Base-by-base conservation (phyloP, 2,797 vertebrate genomes). In the Sitta carolinensis region DNA sequence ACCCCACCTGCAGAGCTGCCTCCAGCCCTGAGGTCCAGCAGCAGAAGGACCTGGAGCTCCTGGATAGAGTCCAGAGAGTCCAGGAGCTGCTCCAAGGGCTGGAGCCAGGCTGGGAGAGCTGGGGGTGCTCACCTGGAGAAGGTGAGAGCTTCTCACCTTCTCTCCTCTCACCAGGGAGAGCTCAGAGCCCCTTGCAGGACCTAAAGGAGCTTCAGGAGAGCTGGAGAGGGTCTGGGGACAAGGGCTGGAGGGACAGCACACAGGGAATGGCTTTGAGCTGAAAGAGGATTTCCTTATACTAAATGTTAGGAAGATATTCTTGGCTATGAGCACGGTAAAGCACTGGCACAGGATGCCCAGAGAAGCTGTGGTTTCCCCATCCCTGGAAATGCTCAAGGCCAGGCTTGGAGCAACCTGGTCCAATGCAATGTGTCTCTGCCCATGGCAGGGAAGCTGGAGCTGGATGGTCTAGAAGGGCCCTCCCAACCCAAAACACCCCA, bases 1-100 rank as follows among this genome's bases (percentile, higher is more conserved):
- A 45, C 6, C 10, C 2, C 61, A 43, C 26, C 50, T 64, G 51
- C 76, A 67, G 34, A 66, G 22, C 42, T 78, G n/a, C 48, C 59
- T 32, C 50, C 61, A 77, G 32, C 21, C 2, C 50, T 25, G 13
- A 13, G 59, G 6, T 9, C 22, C 50, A 64, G 5, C 13, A 20
- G 0, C 17, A 78, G 21, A 2, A 30, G 32, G 32, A 54, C 0
- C 0, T 45, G 75, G 50, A 54, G 6, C 8, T 23, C 25, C 59
- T 52, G 48, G 32, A 52, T 7, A 0, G 1, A 62, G 14, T 14
- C 58, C 73, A 76, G 58, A 64, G 40, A 45, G 13, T 13, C 40
- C 42, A 20, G 1, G 50, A 78, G 50, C 1, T 64, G 17, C 40
- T 32, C 26, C 40, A 32, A 7, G 17, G 27, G 75, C 48, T 63